phyloP scores from a whole-genome alignment of 2,797 vertebrate genomes.

The Champsocephalus gunnari region DNA sequence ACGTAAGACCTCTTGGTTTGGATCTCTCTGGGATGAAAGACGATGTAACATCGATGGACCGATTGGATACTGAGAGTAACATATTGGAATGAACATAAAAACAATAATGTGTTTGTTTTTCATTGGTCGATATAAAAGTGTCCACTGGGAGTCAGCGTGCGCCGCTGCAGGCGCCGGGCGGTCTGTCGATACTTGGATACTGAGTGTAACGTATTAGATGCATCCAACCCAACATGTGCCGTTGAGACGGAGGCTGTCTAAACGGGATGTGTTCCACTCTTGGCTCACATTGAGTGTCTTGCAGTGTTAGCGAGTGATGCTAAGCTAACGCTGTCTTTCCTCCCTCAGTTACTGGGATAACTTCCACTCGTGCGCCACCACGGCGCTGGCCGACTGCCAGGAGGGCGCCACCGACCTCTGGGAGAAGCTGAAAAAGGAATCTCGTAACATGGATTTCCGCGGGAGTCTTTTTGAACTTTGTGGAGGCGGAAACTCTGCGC shows the following conservation, averaged over 20 bases:
- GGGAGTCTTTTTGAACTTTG: conserved; percentile 99
- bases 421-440: conserved; percentile 98
- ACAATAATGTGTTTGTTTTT: neutral
- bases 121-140: neutral
- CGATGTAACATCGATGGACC: too few relatives aligned
- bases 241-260: too few relatives aligned
- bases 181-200: too few relatives aligned
- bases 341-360: conserved; percentile 94
- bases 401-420: conserved; percentile 96
- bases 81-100: neutral
- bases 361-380: conserved; percentile 96
- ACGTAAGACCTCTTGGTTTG: neutral
- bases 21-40: too few relatives aligned
- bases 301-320: conserved; percentile 32
- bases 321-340: conserved; percentile 54
- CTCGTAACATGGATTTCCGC: conserved; percentile 95
- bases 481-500: conserved; percentile 85
- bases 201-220: too few relatives aligned
- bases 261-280: conserved; percentile 28
- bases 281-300: conserved; percentile 8
- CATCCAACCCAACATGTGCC: too few relatives aligned
- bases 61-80: neutral
- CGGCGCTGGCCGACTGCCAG: conserved; percentile 96
- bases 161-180: too few relatives aligned
- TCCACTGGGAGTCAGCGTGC: too few relatives aligned